phyloP scores from a whole-genome alignment of 53 echinoderm and acorn worm genomes.

The Echinarachnius parma region DNA sequence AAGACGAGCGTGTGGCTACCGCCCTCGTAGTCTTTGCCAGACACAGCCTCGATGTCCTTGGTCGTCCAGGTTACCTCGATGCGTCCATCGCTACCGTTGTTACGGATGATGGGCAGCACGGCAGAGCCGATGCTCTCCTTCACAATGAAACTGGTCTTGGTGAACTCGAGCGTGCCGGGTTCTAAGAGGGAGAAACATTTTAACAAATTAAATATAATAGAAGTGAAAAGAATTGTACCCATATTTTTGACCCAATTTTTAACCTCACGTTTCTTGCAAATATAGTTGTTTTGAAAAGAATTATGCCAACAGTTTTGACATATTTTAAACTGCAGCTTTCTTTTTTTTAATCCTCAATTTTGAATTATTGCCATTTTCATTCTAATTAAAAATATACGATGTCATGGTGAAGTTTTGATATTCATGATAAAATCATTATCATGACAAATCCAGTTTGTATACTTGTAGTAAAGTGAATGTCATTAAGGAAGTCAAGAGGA shows the following conservation, averaged over 20 bases:
- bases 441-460: too few relatives aligned
- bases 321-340: too few relatives aligned
- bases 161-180: constrained; percentile 88
- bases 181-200: too few relatives aligned
- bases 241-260: not conserved
- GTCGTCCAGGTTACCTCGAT: constrained; percentile 85
- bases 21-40: constrained; percentile 81
- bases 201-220: too few relatives aligned
- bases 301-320: not conserved
- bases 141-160: constrained; percentile 82
- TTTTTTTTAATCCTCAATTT: too few relatives aligned
- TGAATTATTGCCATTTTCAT: too few relatives aligned
- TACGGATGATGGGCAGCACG: constrained; percentile 67
- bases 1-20: constrained; percentile 79
- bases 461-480: too few relatives aligned
- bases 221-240: too few relatives aligned
- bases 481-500: too few relatives aligned
- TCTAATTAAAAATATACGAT: too few relatives aligned
- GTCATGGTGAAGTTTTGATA: too few relatives aligned
- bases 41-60: constrained; percentile 89
- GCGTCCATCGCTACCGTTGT: constrained; percentile 76
- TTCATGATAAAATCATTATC: too few relatives aligned
- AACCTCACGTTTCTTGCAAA: not conserved
- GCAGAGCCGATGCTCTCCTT: constrained; percentile 89
- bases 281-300: not conserved